Base-by-base conservation (phyloP, 2,797 vertebrate genomes). In the Acrocephalus scirpaceus region DNA sequence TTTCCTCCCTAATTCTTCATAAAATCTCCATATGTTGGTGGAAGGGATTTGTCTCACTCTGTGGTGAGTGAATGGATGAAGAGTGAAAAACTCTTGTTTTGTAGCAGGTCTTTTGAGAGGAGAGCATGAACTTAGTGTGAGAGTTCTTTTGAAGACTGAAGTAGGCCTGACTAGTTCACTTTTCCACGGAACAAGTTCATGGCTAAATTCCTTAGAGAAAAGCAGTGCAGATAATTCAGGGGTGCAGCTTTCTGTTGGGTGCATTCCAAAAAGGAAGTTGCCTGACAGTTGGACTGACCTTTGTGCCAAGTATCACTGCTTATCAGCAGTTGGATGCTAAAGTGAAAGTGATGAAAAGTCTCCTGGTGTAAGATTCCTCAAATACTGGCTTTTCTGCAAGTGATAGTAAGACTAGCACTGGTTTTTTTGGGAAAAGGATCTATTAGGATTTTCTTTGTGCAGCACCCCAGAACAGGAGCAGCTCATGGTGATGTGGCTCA, bases 381-480 rank as follows among this genome's bases (percentile, higher is more conserved):
- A 56, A 40, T 6, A 10, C 21, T 47, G n/a, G 1, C 17, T 91
- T 34, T 85, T 36, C 51, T 91, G 54, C 16, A 64, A 19, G 36
- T 45, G 32, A 4, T 18, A 12, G 7, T 77, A 34, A 66, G 92
- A 77, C 5, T 22, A 11, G 38, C 0, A 0, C 6, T 36, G 20
- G 17, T 38, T 47, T 74, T 83, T 48, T 23, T 70, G 32, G 32
- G 26, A n/a, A 42, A 71, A 72, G 14, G 40, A 17, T 45, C 30
- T 95, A 3, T 38, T 25, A 4, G 86, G 11, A 15, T 54, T 96
- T 53, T 93, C 42, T 94, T 94, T 90, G 13, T 95, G 16, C 88
- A 99, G 99, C 96, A 99, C 99, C 25, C 99, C 99, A 1, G 99
- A 99, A 82, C 99, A 99, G 96, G 99, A 99, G 86, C 99, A 99